phyloP scores from a whole-genome alignment of 2,888 invertebrate species.

The Polymixis flavicincta region DNA sequence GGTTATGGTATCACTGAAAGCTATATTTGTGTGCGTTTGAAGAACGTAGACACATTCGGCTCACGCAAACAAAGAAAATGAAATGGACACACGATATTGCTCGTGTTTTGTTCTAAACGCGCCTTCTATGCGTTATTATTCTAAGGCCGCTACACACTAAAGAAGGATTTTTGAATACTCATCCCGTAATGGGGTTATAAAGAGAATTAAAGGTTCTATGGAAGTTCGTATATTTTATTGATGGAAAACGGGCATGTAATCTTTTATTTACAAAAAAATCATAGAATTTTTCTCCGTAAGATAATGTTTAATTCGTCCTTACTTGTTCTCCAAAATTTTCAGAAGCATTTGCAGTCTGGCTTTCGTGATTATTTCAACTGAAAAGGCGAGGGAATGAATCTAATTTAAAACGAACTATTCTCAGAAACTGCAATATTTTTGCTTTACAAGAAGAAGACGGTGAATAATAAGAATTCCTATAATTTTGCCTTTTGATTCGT shows the following conservation, averaged over 20 bases:
- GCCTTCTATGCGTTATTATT: too few species aligned
- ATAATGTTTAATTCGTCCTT: neutral
- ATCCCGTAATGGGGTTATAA: too few species aligned
- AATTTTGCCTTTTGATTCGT: neutral
- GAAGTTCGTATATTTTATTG: neutral
- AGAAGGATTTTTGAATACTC: too few species aligned
- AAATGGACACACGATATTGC: too few species aligned
- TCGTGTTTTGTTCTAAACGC: too few species aligned
- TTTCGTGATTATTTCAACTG: conserved; percentile 6
- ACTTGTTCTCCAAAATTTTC: neutral
- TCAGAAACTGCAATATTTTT: conserved; percentile 6
- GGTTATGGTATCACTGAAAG: too few species aligned
- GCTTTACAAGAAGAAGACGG: neutral
- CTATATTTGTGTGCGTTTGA: too few species aligned
- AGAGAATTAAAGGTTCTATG: too few species aligned
- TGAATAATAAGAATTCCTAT: neutral
- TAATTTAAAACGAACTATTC: neutral
- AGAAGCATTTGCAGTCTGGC: neutral
- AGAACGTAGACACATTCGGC: too few species aligned
- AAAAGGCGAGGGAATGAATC: neutral
- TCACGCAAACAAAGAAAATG: too few species aligned
- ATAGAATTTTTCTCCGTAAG: neutral
- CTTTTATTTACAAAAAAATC: neutral
- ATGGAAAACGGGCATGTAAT: neutral
- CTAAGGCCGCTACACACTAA: too few species aligned